Evolutionary conservation across 2,888 invertebrate species (phyloP).

Genomic region (Limulus polyphemus): DNA sequence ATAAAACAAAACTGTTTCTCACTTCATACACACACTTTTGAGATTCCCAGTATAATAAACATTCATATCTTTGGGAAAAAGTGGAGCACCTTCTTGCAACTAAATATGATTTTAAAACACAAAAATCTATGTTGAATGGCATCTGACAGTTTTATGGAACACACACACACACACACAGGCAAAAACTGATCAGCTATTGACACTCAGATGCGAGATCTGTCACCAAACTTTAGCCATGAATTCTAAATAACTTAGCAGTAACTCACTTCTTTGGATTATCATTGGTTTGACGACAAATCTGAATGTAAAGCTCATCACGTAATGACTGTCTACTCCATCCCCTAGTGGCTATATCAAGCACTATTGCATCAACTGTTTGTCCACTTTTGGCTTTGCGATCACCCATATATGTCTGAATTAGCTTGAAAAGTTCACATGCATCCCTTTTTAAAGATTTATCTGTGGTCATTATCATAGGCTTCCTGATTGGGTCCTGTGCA

Average conservation of each 20-base stretch:
- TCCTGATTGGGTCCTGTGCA: slow-evolving; percentile 60
- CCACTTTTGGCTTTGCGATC: slow-evolving; percentile 82
- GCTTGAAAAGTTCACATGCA: slow-evolving; percentile 79
- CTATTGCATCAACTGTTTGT: slow-evolving; percentile 73
- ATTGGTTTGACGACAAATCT: slow-evolving; percentile 88
- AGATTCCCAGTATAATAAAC: too few species aligned
- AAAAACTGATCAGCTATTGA: too few species aligned
- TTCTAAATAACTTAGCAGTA: too few species aligned
- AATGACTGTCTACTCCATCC: slow-evolving; percentile 69
- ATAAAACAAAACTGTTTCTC: too few species aligned
- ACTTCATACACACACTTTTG: too few species aligned
- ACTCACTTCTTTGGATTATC: slow-evolving; percentile 67
- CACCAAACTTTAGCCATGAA: too few species aligned
- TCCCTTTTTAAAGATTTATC: slow-evolving; percentile 82
- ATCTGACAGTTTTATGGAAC: too few species aligned
- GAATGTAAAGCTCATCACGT: slow-evolving; percentile 91
- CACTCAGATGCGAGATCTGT: not conserved
- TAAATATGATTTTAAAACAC: too few species aligned
- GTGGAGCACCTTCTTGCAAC: too few species aligned
- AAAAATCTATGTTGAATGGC: too few species aligned
- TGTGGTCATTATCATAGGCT: slow-evolving; percentile 78
- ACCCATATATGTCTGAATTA: slow-evolving; percentile 93
- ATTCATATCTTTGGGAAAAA: too few species aligned
- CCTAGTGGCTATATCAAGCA: slow-evolving; percentile 72
- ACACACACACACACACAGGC: too few species aligned